Percentiles rank a stretch among this genome's conserved stretches.
These are phyloP conservation scores for Ceratotherium simum DNA, from an alignment of 2,113 vertebrate genomes.

Conservation along the genomic window DNA sequence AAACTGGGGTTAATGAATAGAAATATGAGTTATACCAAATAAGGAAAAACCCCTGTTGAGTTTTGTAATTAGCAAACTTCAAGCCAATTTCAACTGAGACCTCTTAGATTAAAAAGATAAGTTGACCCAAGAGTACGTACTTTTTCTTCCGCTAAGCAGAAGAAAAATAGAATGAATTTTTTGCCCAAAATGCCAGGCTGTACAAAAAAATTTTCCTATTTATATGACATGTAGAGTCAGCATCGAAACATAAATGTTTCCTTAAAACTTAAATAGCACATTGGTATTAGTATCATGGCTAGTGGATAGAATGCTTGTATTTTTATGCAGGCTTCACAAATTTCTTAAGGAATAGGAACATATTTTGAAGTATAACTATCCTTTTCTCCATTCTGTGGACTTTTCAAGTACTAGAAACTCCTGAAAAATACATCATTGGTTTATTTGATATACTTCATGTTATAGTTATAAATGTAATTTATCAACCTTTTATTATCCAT, in stretches of 20 bases:
- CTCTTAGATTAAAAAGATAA: constrained; percentile 69
- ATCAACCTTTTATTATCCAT: constrained; percentile 43
- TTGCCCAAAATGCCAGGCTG: constrained; percentile 27
- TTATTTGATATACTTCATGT: constrained; percentile 1
- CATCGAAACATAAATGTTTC: constrained; percentile 61
- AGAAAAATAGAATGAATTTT: constrained; percentile 68
- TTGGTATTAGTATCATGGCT: background rate
- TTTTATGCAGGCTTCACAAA: background rate
- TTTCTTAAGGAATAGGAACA: constrained; percentile 1
- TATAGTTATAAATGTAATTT: constrained; percentile 52
- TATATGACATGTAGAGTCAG: constrained; percentile 54
- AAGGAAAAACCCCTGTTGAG: constrained; percentile 83
- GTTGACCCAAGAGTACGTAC: constrained; percentile 70
- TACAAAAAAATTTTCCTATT: constrained; percentile 42
- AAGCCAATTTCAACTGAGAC: constrained; percentile 81
- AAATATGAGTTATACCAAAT: constrained; percentile 80
- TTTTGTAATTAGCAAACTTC: constrained; percentile 84
- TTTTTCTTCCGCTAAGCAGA: constrained; percentile 71
- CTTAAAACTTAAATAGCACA: constrained; percentile 69
- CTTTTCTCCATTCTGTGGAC: constrained; percentile 35
- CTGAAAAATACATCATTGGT: constrained; percentile 21
- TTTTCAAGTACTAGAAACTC: constrained; percentile 22
- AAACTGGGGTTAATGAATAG: constrained; percentile 81
- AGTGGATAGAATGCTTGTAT: background rate
- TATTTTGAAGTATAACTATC: background rate